Base-by-base conservation (phyloP, 2,888 invertebrate genomes). In the Patella ulyssiponensis region DNA sequence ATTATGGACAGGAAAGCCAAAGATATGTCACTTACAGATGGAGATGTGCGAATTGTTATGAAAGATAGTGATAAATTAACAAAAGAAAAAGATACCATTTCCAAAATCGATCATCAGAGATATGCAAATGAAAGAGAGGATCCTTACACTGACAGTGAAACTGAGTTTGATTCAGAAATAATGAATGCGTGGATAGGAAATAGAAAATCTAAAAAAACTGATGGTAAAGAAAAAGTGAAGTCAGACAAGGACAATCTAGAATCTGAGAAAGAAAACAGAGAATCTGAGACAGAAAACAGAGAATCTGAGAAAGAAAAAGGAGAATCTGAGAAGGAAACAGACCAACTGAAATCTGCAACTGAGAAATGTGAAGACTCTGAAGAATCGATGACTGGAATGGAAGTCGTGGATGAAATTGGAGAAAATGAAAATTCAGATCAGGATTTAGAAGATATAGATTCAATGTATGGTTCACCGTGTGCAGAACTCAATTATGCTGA, bases 401-500 rank as follows among this genome's bases (percentile, higher is more conserved):
- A 71, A 44, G 78, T 72, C 27, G 81, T 71, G n/a, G 76, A 75
- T 44, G 77, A 77, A 27, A 77, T 74, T 15, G 77, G 76, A 27
- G 71, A 75, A 5, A 71, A 77, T 27, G 82, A 81, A 73, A 79
- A 81, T 71, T 81, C 81, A 64, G 78, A 78, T 69, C 77, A 74
- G 44, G 71, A 77, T 52, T 74, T 81, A 20, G 74, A 81, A 54
- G 79, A 78, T 56, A 75, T 80, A 12, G 79, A 76, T 15, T 81
- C 81, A 33, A 73, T 80, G 23, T 75, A 79, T 73, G 81, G 80
- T 77, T 80, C 81, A 7, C 75, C 77, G 27, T 83, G 75, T 69
- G 79, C 78, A 79, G 82, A 81, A 74, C 78, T 78, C 44, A 79
- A 78, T 15, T 76, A 79, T 5, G 80, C 80, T 79, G 81, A 83